Percentiles rank a stretch among this genome's conserved stretches.
Conservation (phyloP, 92 coral and sea anemone species). For the Heteractis magnifica region DNA sequence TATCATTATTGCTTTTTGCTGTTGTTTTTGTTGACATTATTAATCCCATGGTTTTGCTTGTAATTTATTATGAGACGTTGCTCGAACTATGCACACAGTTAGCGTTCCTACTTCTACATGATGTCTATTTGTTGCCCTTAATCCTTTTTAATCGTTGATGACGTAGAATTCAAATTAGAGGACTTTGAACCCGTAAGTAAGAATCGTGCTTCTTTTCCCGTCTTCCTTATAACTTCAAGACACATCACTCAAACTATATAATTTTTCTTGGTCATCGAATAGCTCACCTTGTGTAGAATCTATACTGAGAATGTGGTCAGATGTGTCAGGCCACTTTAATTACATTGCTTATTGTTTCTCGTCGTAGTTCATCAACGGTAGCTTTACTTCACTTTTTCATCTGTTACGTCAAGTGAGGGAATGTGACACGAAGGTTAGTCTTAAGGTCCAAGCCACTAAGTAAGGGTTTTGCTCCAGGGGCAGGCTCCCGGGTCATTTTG, state of each 20-base stretch:
- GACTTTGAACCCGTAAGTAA: conserved; percentile 82
- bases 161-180: conserved; percentile 82
- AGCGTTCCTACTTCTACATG: neutral
- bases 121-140: conserved; percentile 31
- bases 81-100: no score
- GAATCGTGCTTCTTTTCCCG: no score
- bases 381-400: conserved; percentile 64
- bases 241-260: no score
- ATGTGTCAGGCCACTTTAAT: no score
- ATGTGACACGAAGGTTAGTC: conserved; percentile 90
- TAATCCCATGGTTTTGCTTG: neutral
- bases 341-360: neutral
- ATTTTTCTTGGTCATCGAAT: no score
- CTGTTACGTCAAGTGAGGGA: conserved; percentile 80
- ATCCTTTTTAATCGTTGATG: conserved; percentile 70
- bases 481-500: no score
- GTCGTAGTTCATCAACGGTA: conserved; percentile 60
- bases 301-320: no score
- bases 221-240: no score
- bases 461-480: neutral
- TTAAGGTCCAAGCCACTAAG: neutral
- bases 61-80: neutral
- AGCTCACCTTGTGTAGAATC: no score
- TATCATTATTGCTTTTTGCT: no score
- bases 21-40: no score